These are phyloP conservation scores for Dynastes hyllus DNA, from an alignment of 2,888 invertebrate species.

Conservation along the genomic window DNA sequence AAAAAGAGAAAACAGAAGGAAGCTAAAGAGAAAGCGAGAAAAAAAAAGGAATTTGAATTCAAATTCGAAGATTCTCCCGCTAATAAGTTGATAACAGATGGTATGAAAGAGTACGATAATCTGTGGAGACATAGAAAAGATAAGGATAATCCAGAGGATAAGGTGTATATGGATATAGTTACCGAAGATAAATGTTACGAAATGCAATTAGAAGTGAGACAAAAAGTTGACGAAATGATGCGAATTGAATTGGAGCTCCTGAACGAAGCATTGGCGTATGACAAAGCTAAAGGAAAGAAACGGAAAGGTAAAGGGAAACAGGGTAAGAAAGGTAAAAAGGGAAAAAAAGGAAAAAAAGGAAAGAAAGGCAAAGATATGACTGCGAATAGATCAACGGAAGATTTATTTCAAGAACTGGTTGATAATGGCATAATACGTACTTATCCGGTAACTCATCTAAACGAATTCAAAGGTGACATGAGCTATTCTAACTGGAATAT, in stretches of 20 bases:
- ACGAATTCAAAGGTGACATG: constrained; percentile 82
- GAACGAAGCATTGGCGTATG: constrained; percentile 56
- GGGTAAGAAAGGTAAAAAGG: constrained; percentile 63
- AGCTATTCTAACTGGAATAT: constrained; percentile 76
- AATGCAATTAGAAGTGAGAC: constrained; percentile 79
- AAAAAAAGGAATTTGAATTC: constrained; percentile 57
- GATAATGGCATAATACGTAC: constrained; percentile 80
- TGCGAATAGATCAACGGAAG: constrained; percentile 76
- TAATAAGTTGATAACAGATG: constrained; percentile 68
- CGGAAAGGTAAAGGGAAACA: constrained; percentile 59
- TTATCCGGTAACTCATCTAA: constrained; percentile 75
- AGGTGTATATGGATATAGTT: constrained; percentile 78
- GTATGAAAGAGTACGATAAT: constrained; percentile 71
- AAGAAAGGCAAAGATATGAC: constrained; percentile 78
- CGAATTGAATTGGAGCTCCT: constrained; percentile 61
- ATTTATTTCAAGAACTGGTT: constrained; percentile 83
- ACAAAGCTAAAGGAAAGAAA: constrained; percentile 52
- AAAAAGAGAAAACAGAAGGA: constrained; percentile 71
- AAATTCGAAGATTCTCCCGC: constrained; percentile 65
- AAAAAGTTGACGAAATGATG: constrained; percentile 82
- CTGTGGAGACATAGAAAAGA: constrained; percentile 73
- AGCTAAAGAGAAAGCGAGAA: constrained; percentile 54
- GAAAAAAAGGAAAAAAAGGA: constrained; percentile 62
- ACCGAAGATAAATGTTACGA: constrained; percentile 78
- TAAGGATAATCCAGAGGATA: constrained; percentile 75